Base-by-base conservation (phyloP, 1,140 invertebrate species). In the Pseudomyrmex gracilis region DNA sequence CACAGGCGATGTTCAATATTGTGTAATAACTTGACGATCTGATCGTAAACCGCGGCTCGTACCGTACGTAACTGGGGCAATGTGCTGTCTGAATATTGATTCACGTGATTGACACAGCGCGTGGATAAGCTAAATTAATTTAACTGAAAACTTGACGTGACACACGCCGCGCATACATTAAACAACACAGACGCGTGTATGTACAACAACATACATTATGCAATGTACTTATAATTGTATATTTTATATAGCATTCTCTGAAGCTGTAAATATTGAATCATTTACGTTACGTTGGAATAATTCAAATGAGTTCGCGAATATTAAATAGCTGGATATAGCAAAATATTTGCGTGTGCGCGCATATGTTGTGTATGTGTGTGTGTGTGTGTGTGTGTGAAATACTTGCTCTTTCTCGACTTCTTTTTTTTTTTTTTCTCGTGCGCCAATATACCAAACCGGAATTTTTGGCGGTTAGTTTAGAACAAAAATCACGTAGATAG, bases 41-140 rank as follows among this genome's bases (percentile, higher is more conserved):
- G n/a, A 2, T 43, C 8, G 60, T 24, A 67, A 53, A 20, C 17
- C 47, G 49, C 20, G 17, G 7, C 66, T 66, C 24, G 24, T 12
- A 53, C 47, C 43, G 5, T 24, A 17, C 17, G 66, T 10, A 78
- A 70, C 47, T 43, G 15, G 43, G 15, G 47, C 64, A 47, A 10
- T 10, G 66, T 10, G 66, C 34, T 78, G 53, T 58, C 20, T 78
- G 76, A 70, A 78, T 78, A 78, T 47, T 53, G 73, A 77, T 78
- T 70, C 64, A 13, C 12, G 24, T 70, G 53, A 78, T 70, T 70
- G 76, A 78, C 64, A 61, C 61, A 13, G 34, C 43, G 17, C 43
- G 57, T 10, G 2, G 64, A 70, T 68, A 68, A 68, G 74, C 55
- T 70, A 70, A 10, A 70, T 70, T 78, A 70, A 70, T 70, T 68